Base-by-base conservation (phyloP, 2,113 vertebrate species). In the Pavo muticus region DNA sequence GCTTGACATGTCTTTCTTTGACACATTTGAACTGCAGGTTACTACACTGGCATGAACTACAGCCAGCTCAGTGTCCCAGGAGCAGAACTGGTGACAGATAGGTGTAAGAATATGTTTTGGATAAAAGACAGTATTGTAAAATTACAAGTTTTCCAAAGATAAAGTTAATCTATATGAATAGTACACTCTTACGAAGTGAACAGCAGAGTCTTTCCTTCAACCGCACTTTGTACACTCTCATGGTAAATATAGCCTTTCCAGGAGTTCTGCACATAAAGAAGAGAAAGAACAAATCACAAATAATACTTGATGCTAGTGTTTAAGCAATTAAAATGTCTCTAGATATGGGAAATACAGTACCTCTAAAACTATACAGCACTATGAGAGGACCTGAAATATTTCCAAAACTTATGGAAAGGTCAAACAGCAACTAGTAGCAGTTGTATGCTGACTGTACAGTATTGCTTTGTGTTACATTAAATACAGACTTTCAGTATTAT, bases 1-100 rank as follows among this genome's bases (percentile, higher is more conserved):
- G 8, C 14, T 78, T 87, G 61, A 75, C 78, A 64, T 60, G 14
- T 42, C 71, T 93, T 93, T n/a, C 57, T 21, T 78, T 93, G 61
- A 37, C 57, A 64, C 59, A 78, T 64, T 30, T 81, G 61, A 93
- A 82, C 61, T 54, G 40, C 8, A 70, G 50, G 45, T 47, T 84
- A 35, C 65, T 67, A 42, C 15, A 48, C 64, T 24, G 52, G 12
- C 35, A 67, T 71, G 69, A 91, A 20, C 79, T 84, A 77, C 6
- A 68, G 25, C 14, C 27, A 87, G 10, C 57, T 77, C 24, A 45
- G 81, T 74, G 23, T 89, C 81, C 18, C 74, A 91, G 56, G 52
- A 87, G 70, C 8, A 93, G 63, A 89, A 60, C 56, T 35, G 37
- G 45, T 87, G 56, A 84, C 23, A 89, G 27, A 63, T 59, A 44